A percentile compares a stretch with the other conserved stretches of the same genome.
Conservation (phyloP, 2,888 invertebrate genomes). For the Xanthorhoe designata region DNA sequence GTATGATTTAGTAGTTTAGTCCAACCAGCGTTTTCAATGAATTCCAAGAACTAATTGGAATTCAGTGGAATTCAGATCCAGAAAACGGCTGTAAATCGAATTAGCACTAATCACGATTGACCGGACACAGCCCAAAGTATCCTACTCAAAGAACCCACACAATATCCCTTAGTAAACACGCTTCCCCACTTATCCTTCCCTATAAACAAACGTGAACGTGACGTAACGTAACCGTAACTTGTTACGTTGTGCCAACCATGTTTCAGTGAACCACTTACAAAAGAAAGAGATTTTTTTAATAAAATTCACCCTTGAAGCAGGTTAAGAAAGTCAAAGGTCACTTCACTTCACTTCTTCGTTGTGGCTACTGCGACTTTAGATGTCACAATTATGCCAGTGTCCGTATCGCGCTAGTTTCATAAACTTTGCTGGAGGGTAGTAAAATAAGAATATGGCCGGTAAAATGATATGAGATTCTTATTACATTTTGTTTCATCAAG, state of each 20-base stretch:
- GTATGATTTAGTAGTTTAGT: too few species aligned
- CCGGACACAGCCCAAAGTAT: constrained; percentile 23
- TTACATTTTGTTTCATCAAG: too few species aligned
- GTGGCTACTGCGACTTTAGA: too few species aligned
- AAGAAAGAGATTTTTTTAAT: constrained; percentile 9
- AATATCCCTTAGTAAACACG: constrained; percentile 36
- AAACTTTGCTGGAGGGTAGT: too few species aligned
- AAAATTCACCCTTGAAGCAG: not conserved
- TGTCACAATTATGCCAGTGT: too few species aligned
- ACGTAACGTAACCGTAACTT: constrained; percentile 28
- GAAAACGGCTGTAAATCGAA: constrained; percentile 25
- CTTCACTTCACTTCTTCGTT: too few species aligned
- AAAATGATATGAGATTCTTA: too few species aligned
- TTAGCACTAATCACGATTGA: constrained; percentile 31
- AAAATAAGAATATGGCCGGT: too few species aligned
- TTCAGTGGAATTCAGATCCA: constrained; percentile 7
- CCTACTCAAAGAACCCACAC: constrained; percentile 19
- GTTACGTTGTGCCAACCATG: constrained; percentile 38
- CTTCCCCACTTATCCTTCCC: constrained; percentile 32
- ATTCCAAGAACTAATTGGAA: not conserved
- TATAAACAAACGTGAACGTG: constrained; percentile 35
- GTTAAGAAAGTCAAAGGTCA: not conserved
- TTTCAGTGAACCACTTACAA: constrained; percentile 38
- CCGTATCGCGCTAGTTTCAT: too few species aligned
- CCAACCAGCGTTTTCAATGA: not conserved